Evolutionary conservation across 2,888 invertebrate species (phyloP), one percentile per base, ranked within the genome.

Genomic region (Linnaemya vulpina): DNA sequence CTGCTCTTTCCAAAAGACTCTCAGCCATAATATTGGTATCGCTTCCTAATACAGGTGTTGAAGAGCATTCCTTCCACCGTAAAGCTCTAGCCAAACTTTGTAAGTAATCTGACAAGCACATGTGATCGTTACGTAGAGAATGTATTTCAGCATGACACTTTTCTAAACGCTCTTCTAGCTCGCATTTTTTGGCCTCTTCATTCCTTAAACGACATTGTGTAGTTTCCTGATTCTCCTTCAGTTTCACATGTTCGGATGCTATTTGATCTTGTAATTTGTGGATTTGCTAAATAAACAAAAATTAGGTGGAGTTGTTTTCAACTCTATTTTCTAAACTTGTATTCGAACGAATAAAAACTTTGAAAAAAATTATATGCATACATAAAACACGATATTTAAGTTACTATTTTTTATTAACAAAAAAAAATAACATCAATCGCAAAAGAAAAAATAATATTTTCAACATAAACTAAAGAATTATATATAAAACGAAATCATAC

Each of bases 61-160:
- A 88, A 1, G 91, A 89, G 74, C 92, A 93, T 73, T 92, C 92
- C 67, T 90, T 90, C 90, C 91, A 93, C 71, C 89, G 96, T 91
- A 98, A 94, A 51, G 96, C 96, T 89, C 96, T 94, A 86, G 96
- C 96, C 86, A 98, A 93, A 78, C 96, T 94, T 90, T 97, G 97
- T 91, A 98, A 93, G 93, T 97, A 97, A 89, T 96, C 95, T 91
- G 96, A 94, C 89, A 97, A 85, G 0, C 90, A 90, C 84, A 91
- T 83, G 85, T 93, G 93, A 76, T 93, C 93, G 20, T 90, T 89
- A n/a, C 92, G 90, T n/a, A 93, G 83, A 0, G 96, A 94, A 79
- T 95, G 95, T 40, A 97, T 93, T 90, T 98, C 98, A 0, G 95
- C 94, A 89, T 97, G 97, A 17, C 95, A 93, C 89, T 96, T 96